A percentile compares a stretch with the other conserved stretches of the same genome.
Evolutionary conservation across 2,113 vertebrate genomes (phyloP).

Genomic region (Tychaedon coryphoeus): DNA sequence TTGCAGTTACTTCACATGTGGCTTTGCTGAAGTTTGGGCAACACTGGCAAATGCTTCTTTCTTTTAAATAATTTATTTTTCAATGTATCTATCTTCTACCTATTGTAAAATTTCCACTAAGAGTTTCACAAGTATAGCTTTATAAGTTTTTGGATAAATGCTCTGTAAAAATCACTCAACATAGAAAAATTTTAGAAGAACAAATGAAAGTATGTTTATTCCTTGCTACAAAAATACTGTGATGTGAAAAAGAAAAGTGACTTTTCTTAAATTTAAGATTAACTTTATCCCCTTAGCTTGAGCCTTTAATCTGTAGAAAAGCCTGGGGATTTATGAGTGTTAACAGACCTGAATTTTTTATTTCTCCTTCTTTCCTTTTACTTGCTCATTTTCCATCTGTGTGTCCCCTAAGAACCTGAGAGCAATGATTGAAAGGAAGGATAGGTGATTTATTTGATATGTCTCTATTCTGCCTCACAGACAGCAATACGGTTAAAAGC

Average conservation of each 20-base stretch:
- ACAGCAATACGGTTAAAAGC: neutral
- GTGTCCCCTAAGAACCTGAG: conserved; percentile 33
- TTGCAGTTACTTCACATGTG: neutral
- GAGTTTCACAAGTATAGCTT: neutral
- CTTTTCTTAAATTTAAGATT: conserved; percentile 62
- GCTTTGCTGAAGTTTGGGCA: neutral
- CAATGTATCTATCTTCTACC: neutral
- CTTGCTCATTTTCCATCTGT: conserved; percentile 41
- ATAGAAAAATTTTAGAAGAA: neutral
- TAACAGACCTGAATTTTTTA: conserved; percentile 60
- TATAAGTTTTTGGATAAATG: neutral
- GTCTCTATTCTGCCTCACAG: conserved; percentile 20
- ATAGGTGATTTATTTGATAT: conserved; percentile 38
- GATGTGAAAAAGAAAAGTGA: conserved; percentile 35
- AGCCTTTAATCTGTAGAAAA: conserved; percentile 69
- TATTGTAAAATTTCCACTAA: neutral
- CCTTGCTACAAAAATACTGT: conserved; percentile 9
- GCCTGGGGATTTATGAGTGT: conserved; percentile 51
- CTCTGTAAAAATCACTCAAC: neutral
- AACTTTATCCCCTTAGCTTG: conserved; percentile 45
- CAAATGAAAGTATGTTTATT: conserved; percentile 3
- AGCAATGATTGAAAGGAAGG: conserved; percentile 22
- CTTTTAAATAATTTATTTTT: neutral
- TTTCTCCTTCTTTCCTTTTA: conserved; percentile 28
- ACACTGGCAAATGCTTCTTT: neutral